Percentiles rank a stretch among this genome's conserved stretches.
These are phyloP conservation scores for Hypsibius dujardini DNA, from an alignment of 1,140 invertebrate species.

Conservation along the genomic window DNA sequence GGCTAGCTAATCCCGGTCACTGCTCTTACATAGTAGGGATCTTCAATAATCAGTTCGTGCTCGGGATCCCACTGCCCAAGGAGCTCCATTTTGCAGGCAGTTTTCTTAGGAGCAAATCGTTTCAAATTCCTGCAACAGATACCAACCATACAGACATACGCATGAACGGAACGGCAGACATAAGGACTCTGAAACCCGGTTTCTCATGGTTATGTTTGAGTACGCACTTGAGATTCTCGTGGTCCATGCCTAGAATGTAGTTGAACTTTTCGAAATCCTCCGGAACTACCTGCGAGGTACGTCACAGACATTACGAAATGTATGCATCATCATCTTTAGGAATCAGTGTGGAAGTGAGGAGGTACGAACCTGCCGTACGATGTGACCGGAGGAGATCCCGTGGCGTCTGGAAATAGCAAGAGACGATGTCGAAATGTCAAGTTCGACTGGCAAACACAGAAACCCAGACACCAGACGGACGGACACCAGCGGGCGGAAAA, in stretches of 20 bases:
- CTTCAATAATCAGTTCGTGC: slow-evolving; percentile 55
- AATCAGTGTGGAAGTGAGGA: too few relatives aligned
- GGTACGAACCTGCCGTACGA: slow-evolving; percentile 7
- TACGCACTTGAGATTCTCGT: slow-evolving; percentile 47
- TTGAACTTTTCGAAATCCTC: slow-evolving; percentile 58
- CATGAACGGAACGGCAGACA: slow-evolving; percentile 19
- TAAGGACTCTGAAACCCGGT: not conserved
- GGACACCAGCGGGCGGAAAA: too few relatives aligned
- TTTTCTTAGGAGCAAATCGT: slow-evolving; percentile 19
- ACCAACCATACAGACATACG: slow-evolving; percentile 16
- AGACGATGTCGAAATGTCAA: slow-evolving; percentile 13
- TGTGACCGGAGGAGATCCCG: slow-evolving; percentile 17
- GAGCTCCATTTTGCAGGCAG: slow-evolving; percentile 42
- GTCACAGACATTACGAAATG: slow-evolving; percentile 22
- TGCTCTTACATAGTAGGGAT: slow-evolving; percentile 58
- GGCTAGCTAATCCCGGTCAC: too few relatives aligned
- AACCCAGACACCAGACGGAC: not conserved
- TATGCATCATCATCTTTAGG: not conserved
- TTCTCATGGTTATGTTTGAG: too few relatives aligned
- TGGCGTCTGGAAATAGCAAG: slow-evolving; percentile 18
- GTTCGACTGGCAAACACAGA: slow-evolving; percentile 7
- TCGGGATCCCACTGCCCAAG: slow-evolving; percentile 63
- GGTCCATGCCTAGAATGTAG: slow-evolving; percentile 78
- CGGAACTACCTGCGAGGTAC: slow-evolving; percentile 40
- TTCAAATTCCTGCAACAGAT: slow-evolving; percentile 24